phyloP scores from a whole-genome alignment of 2,797 vertebrate genomes.

The Oreochromis mossambicus region DNA sequence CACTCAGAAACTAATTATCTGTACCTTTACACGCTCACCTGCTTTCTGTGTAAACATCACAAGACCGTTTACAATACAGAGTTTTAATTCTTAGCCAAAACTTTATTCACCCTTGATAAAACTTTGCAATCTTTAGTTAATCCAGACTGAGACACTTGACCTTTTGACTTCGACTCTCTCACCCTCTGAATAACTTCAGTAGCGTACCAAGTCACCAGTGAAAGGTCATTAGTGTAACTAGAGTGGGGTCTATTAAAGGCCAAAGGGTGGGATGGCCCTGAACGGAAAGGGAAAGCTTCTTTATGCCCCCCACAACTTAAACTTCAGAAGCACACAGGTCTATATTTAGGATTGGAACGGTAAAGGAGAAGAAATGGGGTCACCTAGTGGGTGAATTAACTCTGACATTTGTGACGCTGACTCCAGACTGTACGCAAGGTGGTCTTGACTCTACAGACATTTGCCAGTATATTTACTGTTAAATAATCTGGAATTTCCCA shows the following conservation, averaged over 20 bases:
- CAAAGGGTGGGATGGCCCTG: conserved; percentile 60
- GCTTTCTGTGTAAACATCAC: neutral
- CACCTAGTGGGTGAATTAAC: conserved; percentile 37
- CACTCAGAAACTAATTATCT: neutral
- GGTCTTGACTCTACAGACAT: neutral
- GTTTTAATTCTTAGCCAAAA: neutral
- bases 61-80: neutral
- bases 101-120: neutral
- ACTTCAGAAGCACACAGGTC: neutral
- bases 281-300: conserved; percentile 46
- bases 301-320: neutral
- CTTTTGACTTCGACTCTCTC: conserved; percentile 51
- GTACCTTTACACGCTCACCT: neutral
- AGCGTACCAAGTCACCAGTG: conserved; percentile 20
- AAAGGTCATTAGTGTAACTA: conserved; percentile 83
- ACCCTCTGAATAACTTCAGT: conserved; percentile 49
- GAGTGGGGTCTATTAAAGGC: conserved; percentile 79
- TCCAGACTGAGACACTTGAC: conserved; percentile 42
- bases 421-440: conserved; percentile 3
- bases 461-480: neutral
- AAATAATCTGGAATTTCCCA: neutral
- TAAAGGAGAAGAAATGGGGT: conserved; percentile 27
- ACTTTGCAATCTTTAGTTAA: conserved; percentile 29
- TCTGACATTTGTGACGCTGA: conserved; percentile 71
- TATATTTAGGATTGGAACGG: conserved; percentile 56